Evolutionary conservation across 2,797 vertebrate genomes (phyloP).

Genomic region (Xyrichtys novacula): DNA sequence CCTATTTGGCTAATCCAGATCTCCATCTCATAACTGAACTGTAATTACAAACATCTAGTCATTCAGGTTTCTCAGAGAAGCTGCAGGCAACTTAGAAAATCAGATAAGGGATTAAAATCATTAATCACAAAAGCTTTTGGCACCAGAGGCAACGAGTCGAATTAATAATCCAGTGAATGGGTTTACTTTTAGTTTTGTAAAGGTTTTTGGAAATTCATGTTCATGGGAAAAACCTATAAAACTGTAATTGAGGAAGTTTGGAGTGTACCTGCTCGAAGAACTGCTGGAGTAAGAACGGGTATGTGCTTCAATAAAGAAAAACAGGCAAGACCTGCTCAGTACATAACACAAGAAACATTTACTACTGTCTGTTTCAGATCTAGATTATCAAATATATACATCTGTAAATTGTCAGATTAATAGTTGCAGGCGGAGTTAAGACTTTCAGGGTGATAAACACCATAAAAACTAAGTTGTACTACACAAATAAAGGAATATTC

Average conservation of each 20-base stretch:
- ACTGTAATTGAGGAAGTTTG: background rate
- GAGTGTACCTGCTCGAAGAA: too few species aligned
- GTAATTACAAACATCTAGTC: background rate
- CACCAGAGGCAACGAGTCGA: background rate
- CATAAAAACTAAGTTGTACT: too few species aligned
- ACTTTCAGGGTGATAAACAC: too few species aligned
- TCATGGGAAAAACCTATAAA: background rate
- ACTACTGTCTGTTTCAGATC: too few species aligned
- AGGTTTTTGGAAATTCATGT: background rate
- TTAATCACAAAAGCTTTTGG: background rate
- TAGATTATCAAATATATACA: too few species aligned
- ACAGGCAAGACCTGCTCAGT: too few species aligned
- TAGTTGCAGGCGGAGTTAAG: too few species aligned
- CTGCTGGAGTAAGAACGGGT: too few species aligned
- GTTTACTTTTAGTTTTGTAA: background rate
- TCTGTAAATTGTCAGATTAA: too few species aligned
- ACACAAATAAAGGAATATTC: too few species aligned
- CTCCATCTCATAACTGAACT: background rate
- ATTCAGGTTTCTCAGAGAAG: background rate
- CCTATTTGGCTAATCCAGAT: background rate
- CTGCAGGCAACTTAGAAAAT: background rate
- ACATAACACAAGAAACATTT: too few species aligned
- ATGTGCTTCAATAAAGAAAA: too few species aligned
- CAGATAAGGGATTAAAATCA: background rate
- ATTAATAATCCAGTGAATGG: background rate